A percentile compares a stretch with the other conserved stretches of the same genome.
phyloP scores from a whole-genome alignment of 2,113 vertebrate species.

The Clinocottus analis region DNA sequence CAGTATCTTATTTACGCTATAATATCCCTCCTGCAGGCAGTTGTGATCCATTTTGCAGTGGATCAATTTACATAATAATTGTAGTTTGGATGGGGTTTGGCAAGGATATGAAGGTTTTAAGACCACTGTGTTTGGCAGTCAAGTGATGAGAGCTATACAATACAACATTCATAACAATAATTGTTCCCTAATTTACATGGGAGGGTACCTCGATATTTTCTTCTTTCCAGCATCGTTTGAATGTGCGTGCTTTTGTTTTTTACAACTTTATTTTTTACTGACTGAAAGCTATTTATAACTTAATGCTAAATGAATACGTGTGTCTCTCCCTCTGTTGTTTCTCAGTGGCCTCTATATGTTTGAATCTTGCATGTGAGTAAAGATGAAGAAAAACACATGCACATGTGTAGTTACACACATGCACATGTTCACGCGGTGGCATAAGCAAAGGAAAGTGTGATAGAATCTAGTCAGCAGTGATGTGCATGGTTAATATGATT shows the following conservation, averaged over 20 bases:
- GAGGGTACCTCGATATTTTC: neutral
- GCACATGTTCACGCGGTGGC: neutral
- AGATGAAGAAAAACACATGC: neutral
- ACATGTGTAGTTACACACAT: slow-evolving; percentile 1
- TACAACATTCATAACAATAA: neutral
- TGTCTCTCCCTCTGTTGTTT: neutral
- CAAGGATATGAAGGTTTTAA: neutral
- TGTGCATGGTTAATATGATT: slow-evolving; percentile 41
- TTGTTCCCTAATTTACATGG: neutral
- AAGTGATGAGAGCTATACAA: neutral
- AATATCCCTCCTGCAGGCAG: neutral
- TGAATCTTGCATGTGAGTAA: slow-evolving; percentile 12
- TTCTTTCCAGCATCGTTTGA: neutral
- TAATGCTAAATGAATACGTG: neutral
- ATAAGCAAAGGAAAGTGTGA: neutral
- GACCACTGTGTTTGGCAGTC: neutral
- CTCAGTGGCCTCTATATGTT: neutral
- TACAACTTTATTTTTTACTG: neutral
- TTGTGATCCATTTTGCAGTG: neutral
- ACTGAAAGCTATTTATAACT: slow-evolving; percentile 9
- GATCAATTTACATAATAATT: neutral
- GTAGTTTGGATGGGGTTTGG: neutral
- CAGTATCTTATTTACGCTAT: neutral
- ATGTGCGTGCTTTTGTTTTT: neutral
- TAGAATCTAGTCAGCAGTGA: slow-evolving; percentile 25